Evolutionary conservation across 2,797 vertebrate species (phyloP), one percentile per base, ranked within the genome.

Genomic region (Hipposideros larvatus): DNA sequence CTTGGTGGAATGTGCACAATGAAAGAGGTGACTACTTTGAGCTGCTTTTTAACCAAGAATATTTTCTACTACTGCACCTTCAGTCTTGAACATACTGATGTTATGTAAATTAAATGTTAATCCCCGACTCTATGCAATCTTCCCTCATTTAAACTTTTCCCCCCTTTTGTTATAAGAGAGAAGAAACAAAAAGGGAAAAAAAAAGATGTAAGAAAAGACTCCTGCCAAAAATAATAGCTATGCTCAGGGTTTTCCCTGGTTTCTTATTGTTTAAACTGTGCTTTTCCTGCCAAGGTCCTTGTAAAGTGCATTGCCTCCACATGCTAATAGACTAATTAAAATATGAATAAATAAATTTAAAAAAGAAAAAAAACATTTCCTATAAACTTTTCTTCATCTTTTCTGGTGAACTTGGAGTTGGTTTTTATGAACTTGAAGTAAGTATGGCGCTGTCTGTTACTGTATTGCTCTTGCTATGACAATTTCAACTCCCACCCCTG

Each of bases 51-150:
- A 97, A 84, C 55, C 97, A 94, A 95, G 94, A 98, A 98, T 95
- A 94, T 97, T 97, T 98, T 96, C 97, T 96, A 96, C 51, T 87
- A 93, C 73, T 96, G 85, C 94, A 97, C 93, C 95, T 94, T 96
- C 59, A 97, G 97, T 80, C 90, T 98, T 97, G 93, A 97, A 97
- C 96, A 96, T 95, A 46, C 48, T 97, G 98, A 94, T 85, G 94
- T 98, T 98, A 98, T 97, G 96, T 96, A 98, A 98, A 98, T 98
- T 93, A 97, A 95, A 93, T 95, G 97, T 97, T 97, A 98, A 98
- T 97, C 91, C 88, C 78, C 74, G 97, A 95, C 95, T 97, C 86
- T 46, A 53, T 97, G 78, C 77, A 97, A 59, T 92, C 90, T 96
- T 98, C 75, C 95, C 93, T 87, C 46, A 97, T 91, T 96, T 97